Percentiles rank a stretch among this genome's conserved stretches.
These are phyloP conservation scores for Pseudochaenichthys georgianus DNA, from an alignment of 2,797 vertebrate species.

Conservation along the genomic window DNA sequence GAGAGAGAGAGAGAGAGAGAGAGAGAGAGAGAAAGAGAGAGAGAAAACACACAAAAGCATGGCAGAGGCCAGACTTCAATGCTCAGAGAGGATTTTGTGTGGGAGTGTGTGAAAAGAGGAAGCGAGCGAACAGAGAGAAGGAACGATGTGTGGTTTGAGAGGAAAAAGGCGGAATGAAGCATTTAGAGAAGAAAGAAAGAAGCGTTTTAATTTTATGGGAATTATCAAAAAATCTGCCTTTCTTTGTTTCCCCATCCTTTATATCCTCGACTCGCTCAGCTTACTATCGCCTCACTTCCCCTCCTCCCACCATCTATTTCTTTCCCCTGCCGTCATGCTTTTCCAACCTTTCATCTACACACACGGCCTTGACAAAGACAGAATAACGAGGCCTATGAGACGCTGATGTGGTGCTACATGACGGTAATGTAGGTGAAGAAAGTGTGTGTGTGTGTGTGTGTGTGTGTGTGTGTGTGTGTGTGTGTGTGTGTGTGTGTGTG, in stretches of 20 bases:
- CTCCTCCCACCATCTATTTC: conserved; percentile 42
- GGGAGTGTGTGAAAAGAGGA: conserved; percentile 79
- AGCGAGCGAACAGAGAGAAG: conserved; percentile 60
- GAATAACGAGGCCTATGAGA: conserved; percentile 62
- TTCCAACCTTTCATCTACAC: conserved; percentile 57
- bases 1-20: no score
- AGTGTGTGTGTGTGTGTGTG: conserved; percentile 28
- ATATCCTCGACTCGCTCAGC: conserved; percentile 32
- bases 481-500: no score
- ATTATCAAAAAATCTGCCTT: conserved; percentile 44
- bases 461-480: neutral
- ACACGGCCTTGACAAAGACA: conserved; percentile 44
- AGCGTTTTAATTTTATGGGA: conserved; percentile 35
- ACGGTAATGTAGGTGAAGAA: conserved; percentile 50
- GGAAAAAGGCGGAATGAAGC: conserved; percentile 53
- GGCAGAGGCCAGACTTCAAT: conserved; percentile 69
- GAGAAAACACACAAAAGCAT: conserved; percentile 63
- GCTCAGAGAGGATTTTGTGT: conserved; percentile 76
- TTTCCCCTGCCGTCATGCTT: conserved; percentile 30
- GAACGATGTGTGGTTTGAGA: conserved; percentile 40
- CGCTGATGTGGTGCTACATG: conserved; percentile 53
- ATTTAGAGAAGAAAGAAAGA: conserved; percentile 45
- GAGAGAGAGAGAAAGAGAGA: no score
- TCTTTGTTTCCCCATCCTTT: conserved; percentile 29
- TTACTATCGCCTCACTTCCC: conserved; percentile 11